Percentiles rank a stretch among this genome's conserved stretches.
phyloP scores from a whole-genome alignment of 92 coral and sea anemone species.

The Parazoanthus atlanticus region DNA sequence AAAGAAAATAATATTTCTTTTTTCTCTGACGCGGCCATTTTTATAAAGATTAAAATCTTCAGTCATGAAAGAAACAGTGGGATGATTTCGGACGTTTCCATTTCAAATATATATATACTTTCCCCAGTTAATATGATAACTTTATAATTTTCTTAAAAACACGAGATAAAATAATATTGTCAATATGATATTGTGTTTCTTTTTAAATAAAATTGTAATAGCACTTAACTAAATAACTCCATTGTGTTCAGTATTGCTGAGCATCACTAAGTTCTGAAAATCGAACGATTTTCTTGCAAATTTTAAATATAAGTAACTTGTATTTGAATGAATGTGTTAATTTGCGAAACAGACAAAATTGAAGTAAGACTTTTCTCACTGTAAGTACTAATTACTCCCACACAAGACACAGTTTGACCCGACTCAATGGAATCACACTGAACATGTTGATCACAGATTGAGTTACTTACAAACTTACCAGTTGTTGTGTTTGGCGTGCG shows the following conservation, averaged over 20 bases:
- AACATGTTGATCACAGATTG: neutral
- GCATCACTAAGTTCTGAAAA: neutral
- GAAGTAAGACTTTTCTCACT: neutral
- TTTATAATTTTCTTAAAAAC: neutral
- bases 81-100: neutral
- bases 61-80: neutral
- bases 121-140: too few species aligned
- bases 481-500: neutral
- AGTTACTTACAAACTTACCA: constrained; percentile 42
- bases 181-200: neutral
- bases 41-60: too few species aligned
- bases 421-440: neutral
- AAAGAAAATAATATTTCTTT: neutral
- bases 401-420: neutral
- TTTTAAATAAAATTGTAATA: too few species aligned
- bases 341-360: neutral
- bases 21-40: too few species aligned
- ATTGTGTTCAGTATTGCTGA: neutral
- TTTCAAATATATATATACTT: too few species aligned
- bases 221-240: neutral
- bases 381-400: neutral
- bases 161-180: neutral
- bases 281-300: neutral
- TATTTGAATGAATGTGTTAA: neutral
- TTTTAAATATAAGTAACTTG: neutral